These are phyloP conservation scores for Forbesichthys papilliferus DNA, from an alignment of 2,113 vertebrate species.

Conservation along the genomic window DNA sequence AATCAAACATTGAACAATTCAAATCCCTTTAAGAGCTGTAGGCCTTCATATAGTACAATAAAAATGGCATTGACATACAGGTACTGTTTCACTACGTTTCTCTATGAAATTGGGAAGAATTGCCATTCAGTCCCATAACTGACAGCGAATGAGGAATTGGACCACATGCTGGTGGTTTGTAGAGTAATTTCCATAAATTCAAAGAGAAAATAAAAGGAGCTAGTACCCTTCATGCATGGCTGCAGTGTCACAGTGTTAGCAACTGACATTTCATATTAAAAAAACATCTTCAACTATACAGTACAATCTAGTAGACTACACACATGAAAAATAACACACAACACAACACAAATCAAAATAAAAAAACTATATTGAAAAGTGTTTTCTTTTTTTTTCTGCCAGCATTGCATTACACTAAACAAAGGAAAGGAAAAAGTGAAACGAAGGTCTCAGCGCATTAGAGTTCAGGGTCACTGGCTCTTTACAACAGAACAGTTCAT, in stretches of 20 bases:
- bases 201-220: slow-evolving; percentile 15
- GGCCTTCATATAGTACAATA: slow-evolving; percentile 1
- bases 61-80: slow-evolving; percentile 1
- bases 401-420: not conserved
- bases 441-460: slow-evolving; percentile 20
- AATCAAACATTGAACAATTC: slow-evolving; percentile 4
- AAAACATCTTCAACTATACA: not conserved
- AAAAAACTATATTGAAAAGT: not conserved
- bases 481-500: slow-evolving; percentile 39
- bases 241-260: slow-evolving; percentile 11
- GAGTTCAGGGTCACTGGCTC: slow-evolving; percentile 27
- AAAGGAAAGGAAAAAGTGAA: not conserved
- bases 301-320: not conserved
- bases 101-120: not conserved
- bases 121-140: slow-evolving; percentile 2
- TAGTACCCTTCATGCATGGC: not conserved
- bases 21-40: not conserved
- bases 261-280: not conserved
- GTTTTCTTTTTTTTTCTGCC: not conserved
- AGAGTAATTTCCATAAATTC: not conserved
- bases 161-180: slow-evolving; percentile 4
- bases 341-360: not conserved
- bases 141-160: not conserved
- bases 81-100: slow-evolving; percentile 3
- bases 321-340: not conserved